Evolutionary conservation across 37 sponge, comb jelly and placozoan species (phyloP), one percentile per base, ranked within the genome.

Genomic region (Beroe forskalii): DNA sequence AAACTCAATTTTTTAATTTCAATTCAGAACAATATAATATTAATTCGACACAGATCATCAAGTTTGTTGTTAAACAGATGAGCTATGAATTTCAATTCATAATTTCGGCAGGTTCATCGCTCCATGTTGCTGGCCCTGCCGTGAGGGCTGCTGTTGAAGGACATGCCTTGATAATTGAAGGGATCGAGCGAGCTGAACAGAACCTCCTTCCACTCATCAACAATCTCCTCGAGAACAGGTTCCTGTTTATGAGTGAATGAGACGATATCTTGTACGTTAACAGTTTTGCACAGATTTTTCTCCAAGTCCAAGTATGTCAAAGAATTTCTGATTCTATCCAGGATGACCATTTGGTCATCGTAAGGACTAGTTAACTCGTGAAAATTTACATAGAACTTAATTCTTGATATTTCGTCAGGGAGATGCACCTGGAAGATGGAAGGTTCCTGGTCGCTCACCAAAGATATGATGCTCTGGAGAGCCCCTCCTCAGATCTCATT

Each of bases 351-450:
- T n/a, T n/a, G n/a, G n/a, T n/a, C n/a, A n/a, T n/a, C n/a, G n/a
- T n/a, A n/a, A n/a, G n/a, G n/a, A n/a, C n/a, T n/a, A n/a, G n/a
- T n/a, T n/a, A n/a, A n/a, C n/a, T n/a, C n/a, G n/a, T n/a, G n/a
- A n/a, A n/a, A n/a, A n/a, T n/a, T n/a, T n/a, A n/a, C n/a, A n/a
- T n/a, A n/a, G n/a, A n/a, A n/a, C n/a, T n/a, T n/a, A n/a, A n/a
- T n/a, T n/a, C n/a, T n/a, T n/a, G n/a, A n/a, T n/a, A n/a, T n/a
- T n/a, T 48, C 12, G 55, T 1, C 44, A 63, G 97, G 67, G 97
- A 96, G 92, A 94, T 95, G 94, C 94, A 93, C 55, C 89, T 96
- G 19, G 97, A 96, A 32, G 95, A 96, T 93, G 97, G 97, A 8
- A 41, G 94, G 40, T 92, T 96, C 83, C 93, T 96, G 30, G 76